phyloP scores from a whole-genome alignment of 2,888 invertebrate genomes.

The Nemapogon koenigi region DNA sequence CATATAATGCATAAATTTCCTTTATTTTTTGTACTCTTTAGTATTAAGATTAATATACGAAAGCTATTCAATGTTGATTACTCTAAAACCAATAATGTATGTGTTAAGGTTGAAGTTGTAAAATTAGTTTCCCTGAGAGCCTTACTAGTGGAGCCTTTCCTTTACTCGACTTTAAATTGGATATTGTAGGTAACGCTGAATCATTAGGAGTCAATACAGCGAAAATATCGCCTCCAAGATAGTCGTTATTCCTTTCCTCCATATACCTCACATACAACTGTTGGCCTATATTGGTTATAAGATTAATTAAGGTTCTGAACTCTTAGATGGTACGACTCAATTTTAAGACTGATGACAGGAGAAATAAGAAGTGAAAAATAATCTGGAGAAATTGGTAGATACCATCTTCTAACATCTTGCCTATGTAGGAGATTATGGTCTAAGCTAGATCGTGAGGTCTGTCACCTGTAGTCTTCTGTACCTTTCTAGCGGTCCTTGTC shows the following conservation, averaged over 20 bases:
- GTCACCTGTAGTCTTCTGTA: slow-evolving; percentile 13
- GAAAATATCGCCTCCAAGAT: no score
- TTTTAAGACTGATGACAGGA: slow-evolving; percentile 65
- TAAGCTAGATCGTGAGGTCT: slow-evolving; percentile 7
- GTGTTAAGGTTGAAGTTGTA: slow-evolving; percentile 51
- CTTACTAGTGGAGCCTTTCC: slow-evolving; percentile 60
- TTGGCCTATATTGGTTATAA: slow-evolving; percentile 55
- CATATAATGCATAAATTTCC: slow-evolving; percentile 65
- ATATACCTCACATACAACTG: no score
- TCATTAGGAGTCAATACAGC: no score
- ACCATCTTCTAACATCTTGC: slow-evolving; percentile 27
- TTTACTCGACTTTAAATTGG: slow-evolving; percentile 41
- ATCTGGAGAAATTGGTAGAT: slow-evolving; percentile 33
- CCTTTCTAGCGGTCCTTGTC: slow-evolving; percentile 40
- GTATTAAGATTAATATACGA: slow-evolving; percentile 58
- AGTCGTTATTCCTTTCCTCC: no score
- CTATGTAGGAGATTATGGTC: slow-evolving; percentile 7
- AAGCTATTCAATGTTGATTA: slow-evolving; percentile 65
- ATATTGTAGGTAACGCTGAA: slow-evolving; percentile 20
- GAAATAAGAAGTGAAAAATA: slow-evolving; percentile 35
- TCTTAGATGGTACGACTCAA: slow-evolving; percentile 64
- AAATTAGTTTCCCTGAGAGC: slow-evolving; percentile 59
- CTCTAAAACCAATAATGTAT: slow-evolving; percentile 58
- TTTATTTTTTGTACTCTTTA: slow-evolving; percentile 67
- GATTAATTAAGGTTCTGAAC: slow-evolving; percentile 52